Percentiles rank a stretch among this genome's conserved stretches.
These are phyloP conservation scores for Asobara japonica DNA, from an alignment of 1,140 invertebrate genomes.

Conservation along the genomic window DNA sequence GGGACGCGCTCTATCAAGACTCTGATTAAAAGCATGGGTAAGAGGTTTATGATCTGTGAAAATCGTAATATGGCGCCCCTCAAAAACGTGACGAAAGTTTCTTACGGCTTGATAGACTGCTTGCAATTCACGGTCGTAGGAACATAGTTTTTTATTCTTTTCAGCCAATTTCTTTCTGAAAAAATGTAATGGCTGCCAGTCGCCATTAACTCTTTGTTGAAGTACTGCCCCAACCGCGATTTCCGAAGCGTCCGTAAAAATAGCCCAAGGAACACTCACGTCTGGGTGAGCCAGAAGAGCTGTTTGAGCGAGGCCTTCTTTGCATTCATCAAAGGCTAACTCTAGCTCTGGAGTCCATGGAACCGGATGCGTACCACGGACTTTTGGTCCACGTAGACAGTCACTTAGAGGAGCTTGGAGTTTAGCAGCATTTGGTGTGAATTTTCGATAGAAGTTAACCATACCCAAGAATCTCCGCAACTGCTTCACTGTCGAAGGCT, in stretches of 20 bases:
- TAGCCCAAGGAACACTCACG: neutral
- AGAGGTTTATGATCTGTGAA: neutral
- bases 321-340: neutral
- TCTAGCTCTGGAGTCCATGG: neutral
- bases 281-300: conserved; percentile 5
- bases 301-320: neutral
- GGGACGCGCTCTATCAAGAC: too few species aligned
- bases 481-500: neutral
- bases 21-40: neutral
- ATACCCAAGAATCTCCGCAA: conserved; percentile 28
- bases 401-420: conserved; percentile 28
- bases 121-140: conserved; percentile 29
- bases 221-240: conserved; percentile 35
- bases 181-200: conserved; percentile 44
- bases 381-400: neutral
- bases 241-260: conserved; percentile 34
- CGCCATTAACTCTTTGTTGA: conserved; percentile 28
- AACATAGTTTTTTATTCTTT: neutral
- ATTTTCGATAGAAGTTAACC: conserved; percentile 30
- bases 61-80: neutral
- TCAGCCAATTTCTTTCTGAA: conserved; percentile 41
- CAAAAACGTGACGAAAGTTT: neutral
- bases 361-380: neutral
- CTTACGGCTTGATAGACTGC: neutral
- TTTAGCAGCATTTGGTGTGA: conserved; percentile 19